Conservation (phyloP, 2,888 invertebrate species). For the Pollenia griseotomentosa region DNA sequence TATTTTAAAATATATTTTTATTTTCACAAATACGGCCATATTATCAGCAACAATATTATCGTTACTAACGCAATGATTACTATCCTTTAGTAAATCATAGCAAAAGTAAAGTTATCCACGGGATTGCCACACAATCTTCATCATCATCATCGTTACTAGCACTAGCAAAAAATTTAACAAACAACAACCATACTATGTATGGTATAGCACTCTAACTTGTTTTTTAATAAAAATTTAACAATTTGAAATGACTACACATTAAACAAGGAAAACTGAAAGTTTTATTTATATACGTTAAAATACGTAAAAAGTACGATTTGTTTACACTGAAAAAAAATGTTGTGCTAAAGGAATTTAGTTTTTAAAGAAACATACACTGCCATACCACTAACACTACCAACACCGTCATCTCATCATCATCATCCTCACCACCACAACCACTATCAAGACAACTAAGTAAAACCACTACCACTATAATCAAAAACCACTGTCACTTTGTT, state of each 20-base stretch:
- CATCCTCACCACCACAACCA: neutral
- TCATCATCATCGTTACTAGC: neutral
- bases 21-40: conserved; percentile 29
- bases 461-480: conserved; percentile 49
- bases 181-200: no score
- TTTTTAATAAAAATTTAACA: no score
- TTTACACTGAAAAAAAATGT: no score
- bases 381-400: neutral
- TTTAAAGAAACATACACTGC: no score
- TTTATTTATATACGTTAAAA: no score
- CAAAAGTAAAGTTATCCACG: conserved; percentile 41
- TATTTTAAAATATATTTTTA: neutral
- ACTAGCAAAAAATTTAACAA: neutral
- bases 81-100: conserved; percentile 22
- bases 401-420: neutral
- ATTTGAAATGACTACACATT: no score
- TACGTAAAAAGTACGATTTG: no score
- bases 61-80: conserved; percentile 16
- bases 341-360: no score
- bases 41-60: conserved; percentile 39
- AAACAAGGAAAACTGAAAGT: no score
- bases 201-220: no score
- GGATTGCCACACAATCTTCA: conserved; percentile 42
- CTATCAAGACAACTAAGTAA: neutral
- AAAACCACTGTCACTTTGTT: conserved; percentile 65